Base-by-base conservation (phyloP, 1,140 invertebrate species). In the Brachionus manjavacas region DNA sequence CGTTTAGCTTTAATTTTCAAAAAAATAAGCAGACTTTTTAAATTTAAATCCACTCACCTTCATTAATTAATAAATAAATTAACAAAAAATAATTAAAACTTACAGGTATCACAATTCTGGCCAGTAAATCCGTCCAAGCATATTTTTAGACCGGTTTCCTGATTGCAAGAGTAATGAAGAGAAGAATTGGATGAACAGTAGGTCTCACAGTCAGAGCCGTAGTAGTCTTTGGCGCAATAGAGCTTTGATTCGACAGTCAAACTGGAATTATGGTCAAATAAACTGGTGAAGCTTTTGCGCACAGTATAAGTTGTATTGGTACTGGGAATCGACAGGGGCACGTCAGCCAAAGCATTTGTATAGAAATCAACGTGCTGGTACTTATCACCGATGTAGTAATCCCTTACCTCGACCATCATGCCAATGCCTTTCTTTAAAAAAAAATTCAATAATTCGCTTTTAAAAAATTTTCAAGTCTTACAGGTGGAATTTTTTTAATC, bases 281-380 rank as follows among this genome's bases (percentile, higher is more conserved):
- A 60, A 81, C 79, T 81, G 23, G 79, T 23, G 11, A 81, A 81
- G 12, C 39, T 60, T 43, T 81, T 81, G 25, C 60, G 55, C n/a
- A 68, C 64, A 35, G 25, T 81, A 3, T 35, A 81, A 64, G 6
- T 64, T 0, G 31, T 14, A 43, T 81, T 68, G 16, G 25, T 6
- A 41, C 12, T 28, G 16, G 39, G 28, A 39, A 16, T 7, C 6
- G 79, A 81, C 0, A 81, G 39, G 11, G 79, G 79, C 11, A 81
- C 79, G 39, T 81, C 79, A 28, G 79, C 79, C 25, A 81, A 35
- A 31, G 79, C 64, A 41, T 41, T 64, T 9, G 66, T 72, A 14
- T 84, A 84, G 55, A 84, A 84, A 74, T 84, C 83, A 16, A 84
- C 68, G 23, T 52, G 64, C 12, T 84, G 60, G 28, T 60, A 72